phyloP scores from a whole-genome alignment of 2,888 invertebrate genomes.

The Metellina segmentata region DNA sequence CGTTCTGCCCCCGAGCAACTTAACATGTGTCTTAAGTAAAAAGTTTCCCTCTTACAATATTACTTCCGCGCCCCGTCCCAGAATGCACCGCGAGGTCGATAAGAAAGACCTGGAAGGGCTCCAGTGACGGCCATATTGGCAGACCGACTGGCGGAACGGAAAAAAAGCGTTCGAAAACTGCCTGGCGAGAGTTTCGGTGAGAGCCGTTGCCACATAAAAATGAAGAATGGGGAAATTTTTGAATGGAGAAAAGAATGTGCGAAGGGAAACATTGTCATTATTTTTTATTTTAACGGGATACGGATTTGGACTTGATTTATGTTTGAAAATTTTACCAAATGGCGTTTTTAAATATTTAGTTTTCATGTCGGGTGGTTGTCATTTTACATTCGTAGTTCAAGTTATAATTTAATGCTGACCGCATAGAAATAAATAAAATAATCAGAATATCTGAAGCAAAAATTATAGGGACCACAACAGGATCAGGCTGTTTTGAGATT shows the following conservation, averaged over 20 bases:
- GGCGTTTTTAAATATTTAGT: too few species aligned
- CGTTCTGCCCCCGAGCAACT: not conserved
- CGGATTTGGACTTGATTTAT: not conserved
- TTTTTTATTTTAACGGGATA: not conserved
- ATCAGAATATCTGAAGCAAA: too few species aligned
- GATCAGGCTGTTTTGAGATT: too few species aligned
- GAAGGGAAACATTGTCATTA: not conserved
- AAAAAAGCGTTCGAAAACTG: conserved; percentile 7
- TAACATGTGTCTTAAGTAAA: conserved; percentile 51
- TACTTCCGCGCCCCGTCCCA: conserved; percentile 25
- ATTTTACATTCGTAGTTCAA: too few species aligned
- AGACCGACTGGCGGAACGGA: not conserved
- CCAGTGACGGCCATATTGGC: conserved; percentile 22
- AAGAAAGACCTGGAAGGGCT: conserved; percentile 20
- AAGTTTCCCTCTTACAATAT: conserved; percentile 46
- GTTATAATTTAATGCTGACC: too few species aligned
- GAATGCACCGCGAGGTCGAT: conserved; percentile 38
- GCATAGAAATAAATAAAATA: too few species aligned
- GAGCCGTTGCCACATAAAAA: not conserved
- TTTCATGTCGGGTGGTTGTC: too few species aligned
- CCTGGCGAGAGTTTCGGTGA: conserved; percentile 3
- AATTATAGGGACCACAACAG: too few species aligned
- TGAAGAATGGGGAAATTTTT: not conserved
- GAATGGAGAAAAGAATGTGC: not conserved
- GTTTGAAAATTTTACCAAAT: too few species aligned